Evolutionary conservation across 30 jellyfish, hydroid and myxozoan genomes (phyloP), one percentile per base, ranked within the genome.

Genomic region (Aurelia coerulea): DNA sequence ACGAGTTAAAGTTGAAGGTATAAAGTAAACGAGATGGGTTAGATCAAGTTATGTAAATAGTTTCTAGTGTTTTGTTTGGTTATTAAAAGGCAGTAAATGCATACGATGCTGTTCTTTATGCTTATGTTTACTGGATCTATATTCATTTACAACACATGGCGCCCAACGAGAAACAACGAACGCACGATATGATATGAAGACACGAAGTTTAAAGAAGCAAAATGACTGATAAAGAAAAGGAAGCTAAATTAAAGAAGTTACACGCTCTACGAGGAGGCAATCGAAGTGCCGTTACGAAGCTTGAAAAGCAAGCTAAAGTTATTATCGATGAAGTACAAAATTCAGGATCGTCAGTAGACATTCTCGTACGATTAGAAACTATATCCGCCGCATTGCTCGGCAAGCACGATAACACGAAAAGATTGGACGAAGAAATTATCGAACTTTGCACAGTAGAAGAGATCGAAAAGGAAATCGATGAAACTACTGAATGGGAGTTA

Each of bases 381-480:
- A 1, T 58, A 13, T 15, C 68, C 18, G 29, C 29, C 29, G 68
- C 6, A 58, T 18, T 58, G 68, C 3, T 13, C 29, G 68, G 29
- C 3, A 58, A 58, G 29, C 18, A 58, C 18, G 68, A 15, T 13
- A 58, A 15, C 68, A 58, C 29, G 2, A 18, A 58, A 18, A 6
- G 29, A n/a, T 68, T 72, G 78, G 83, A 72, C 83, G 66, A 3
- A 4, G 29, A 72, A 23, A 42, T 72, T 23, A 12, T 72, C 23
- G 68, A 72, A 39, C 14, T n/a, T 1, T 72, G 83, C 12, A 42
- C 1, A 1, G 14, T 72, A 32, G 67, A 34, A 23, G 83, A 72
- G 2, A 72, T 42, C 64, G 83, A 42, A 10, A 72, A 41, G 4
- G 83, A 72, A 39, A 51, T 72, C 39, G 83, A 72, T 1, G 83